phyloP scores from a whole-genome alignment of 2,888 invertebrate genomes.

The Acrocera orbiculus region DNA sequence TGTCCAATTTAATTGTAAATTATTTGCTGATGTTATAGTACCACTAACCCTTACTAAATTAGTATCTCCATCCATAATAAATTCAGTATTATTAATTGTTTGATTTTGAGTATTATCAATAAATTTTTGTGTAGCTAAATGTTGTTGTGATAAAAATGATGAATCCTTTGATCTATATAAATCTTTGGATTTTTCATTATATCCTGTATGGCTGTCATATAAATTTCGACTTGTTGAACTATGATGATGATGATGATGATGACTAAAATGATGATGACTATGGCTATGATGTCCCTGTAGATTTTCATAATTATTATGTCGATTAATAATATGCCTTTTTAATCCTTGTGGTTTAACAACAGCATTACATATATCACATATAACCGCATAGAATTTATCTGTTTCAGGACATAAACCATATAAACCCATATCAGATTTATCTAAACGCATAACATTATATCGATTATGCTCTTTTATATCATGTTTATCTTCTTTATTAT shows the following conservation, averaged over 20 bases:
- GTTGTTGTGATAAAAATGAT: no score
- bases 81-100: slow-evolving; percentile 6
- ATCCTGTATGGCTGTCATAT: no score
- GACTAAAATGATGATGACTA: no score
- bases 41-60: slow-evolving; percentile 4
- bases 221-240: no score
- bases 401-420: slow-evolving; percentile 63
- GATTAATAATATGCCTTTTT: slow-evolving; percentile 46
- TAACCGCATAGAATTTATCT: slow-evolving; percentile 56
- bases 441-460: slow-evolving; percentile 33
- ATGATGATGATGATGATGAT: not conserved
- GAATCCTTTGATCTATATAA: no score
- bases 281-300: no score
- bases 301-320: not conserved
- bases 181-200: no score
- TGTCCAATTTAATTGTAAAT: slow-evolving; percentile 6
- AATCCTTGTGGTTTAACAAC: slow-evolving; percentile 64
- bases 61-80: slow-evolving; percentile 7
- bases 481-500: no score
- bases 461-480: no score
- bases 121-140: no score
- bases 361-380: slow-evolving; percentile 60
- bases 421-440: slow-evolving; percentile 47
- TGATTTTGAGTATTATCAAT: no score
- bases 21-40: slow-evolving; percentile 5